phyloP scores from a whole-genome alignment of 1,140 invertebrate genomes.

The Cotesia typhae region DNA sequence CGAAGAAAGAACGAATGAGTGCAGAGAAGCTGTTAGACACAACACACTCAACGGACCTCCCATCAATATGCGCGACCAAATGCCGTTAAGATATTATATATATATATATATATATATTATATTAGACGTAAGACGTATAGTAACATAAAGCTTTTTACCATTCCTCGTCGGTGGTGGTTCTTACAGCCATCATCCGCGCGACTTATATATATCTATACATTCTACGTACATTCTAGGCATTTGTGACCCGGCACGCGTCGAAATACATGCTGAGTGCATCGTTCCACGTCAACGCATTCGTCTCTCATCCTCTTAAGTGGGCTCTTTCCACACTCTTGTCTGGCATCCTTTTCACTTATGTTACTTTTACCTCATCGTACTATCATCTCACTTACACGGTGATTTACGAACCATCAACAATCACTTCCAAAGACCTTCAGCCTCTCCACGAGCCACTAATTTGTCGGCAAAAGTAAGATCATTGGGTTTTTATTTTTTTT shows the following conservation, averaged over 20 bases:
- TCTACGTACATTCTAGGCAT: slow-evolving; percentile 23
- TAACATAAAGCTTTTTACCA: slow-evolving; percentile 43
- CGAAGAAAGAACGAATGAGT: slow-evolving; percentile 40
- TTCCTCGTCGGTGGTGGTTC: slow-evolving; percentile 45
- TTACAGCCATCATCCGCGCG: slow-evolving; percentile 29
- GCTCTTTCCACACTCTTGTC: slow-evolving; percentile 8
- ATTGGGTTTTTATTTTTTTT: background rate
- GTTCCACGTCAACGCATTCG: slow-evolving; percentile 44
- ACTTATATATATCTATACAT: slow-evolving; percentile 12
- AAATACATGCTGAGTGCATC: slow-evolving; percentile 48
- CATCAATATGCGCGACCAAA: slow-evolving; percentile 59
- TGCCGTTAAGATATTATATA: slow-evolving; percentile 55
- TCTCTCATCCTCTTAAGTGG: slow-evolving; percentile 38
- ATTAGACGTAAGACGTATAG: no score
- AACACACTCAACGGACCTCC: slow-evolving; percentile 62
- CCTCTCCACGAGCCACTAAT: background rate
- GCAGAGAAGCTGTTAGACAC: slow-evolving; percentile 56
- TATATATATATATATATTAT: no score
- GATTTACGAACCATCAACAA: slow-evolving; percentile 28
- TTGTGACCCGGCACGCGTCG: slow-evolving; percentile 41
- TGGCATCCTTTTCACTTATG: background rate
- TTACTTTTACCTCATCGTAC: background rate
- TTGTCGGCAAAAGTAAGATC: background rate
- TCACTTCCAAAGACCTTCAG: no score
- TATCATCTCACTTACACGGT: slow-evolving; percentile 10